phyloP scores from a whole-genome alignment of 2,113 vertebrate species.

The Sylvilagus bachmani region DNA sequence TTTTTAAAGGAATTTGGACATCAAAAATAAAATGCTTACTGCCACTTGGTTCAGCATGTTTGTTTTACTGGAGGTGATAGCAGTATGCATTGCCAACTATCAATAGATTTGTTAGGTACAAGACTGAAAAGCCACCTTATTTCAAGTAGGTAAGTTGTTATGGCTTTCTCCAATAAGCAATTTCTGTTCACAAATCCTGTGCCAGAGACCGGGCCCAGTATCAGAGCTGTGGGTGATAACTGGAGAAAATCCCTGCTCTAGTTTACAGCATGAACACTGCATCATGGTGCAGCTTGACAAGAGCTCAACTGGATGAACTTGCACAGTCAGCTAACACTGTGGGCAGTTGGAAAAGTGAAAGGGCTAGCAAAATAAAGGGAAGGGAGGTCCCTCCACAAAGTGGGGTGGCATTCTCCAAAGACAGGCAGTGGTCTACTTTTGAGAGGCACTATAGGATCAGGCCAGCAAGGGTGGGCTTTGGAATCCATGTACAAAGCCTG shows the following conservation, averaged over 20 bases:
- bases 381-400: neutral
- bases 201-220: neutral
- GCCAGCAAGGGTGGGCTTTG: neutral
- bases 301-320: neutral
- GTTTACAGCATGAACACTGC: neutral
- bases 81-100: neutral
- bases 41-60: neutral
- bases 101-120: rapidly evolving
- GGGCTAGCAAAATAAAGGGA: neutral
- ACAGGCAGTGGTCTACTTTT: neutral
- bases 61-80: neutral
- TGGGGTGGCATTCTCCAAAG: neutral
- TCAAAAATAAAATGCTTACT: neutral
- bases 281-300: neutral
- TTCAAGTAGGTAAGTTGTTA: neutral
- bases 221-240: neutral
- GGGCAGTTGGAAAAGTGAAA: neutral
- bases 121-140: neutral
- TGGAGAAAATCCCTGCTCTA: neutral
- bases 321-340: neutral
- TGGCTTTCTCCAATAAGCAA: neutral
- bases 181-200: neutral
- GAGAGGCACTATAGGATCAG: neutral
- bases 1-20: neutral
- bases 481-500: neutral